These are phyloP conservation scores for Asobara japonica DNA, from an alignment of 1,140 invertebrate genomes.

Conservation along the genomic window DNA sequence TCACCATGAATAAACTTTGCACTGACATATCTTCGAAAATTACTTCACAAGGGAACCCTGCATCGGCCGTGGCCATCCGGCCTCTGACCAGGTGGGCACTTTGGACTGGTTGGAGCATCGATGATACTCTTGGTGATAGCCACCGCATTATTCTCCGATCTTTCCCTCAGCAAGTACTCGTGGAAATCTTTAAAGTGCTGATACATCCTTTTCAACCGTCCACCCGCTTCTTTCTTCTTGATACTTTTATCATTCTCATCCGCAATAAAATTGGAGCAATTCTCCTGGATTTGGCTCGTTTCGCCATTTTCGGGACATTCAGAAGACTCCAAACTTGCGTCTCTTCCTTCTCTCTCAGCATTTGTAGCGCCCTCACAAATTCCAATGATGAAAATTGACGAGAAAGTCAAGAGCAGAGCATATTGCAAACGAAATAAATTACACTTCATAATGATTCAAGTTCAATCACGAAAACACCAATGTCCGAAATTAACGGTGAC, in stretches of 20 bases:
- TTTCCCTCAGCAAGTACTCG: not conserved
- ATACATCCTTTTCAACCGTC: not conserved
- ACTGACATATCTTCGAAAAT: too few relatives aligned
- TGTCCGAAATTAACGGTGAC: too few relatives aligned
- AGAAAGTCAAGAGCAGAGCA: too few relatives aligned
- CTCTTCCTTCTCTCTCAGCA: not conserved
- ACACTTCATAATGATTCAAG: too few relatives aligned
- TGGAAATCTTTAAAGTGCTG: not conserved
- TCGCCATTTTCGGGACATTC: too few relatives aligned
- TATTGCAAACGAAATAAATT: too few relatives aligned
- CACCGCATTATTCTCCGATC: not conserved
- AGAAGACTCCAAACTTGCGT: not conserved
- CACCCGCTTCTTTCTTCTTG: not conserved
- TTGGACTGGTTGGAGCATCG: constrained; percentile 3
- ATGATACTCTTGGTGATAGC: constrained; percentile 19
- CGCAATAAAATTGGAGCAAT: too few relatives aligned
- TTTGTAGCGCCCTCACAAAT: not conserved
- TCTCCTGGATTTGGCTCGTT: too few relatives aligned
- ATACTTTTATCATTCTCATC: too few relatives aligned
- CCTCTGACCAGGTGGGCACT: constrained; percentile 29
- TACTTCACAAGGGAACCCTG: constrained; percentile 21
- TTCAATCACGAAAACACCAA: too few relatives aligned
- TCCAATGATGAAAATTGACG: not conserved
- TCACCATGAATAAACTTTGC: too few relatives aligned
- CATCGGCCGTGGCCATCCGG: constrained; percentile 29